Evolutionary conservation across 1,140 invertebrate species (phyloP), one percentile per base, ranked within the genome.

Genomic region (Himalopsyche phryganea): DNA sequence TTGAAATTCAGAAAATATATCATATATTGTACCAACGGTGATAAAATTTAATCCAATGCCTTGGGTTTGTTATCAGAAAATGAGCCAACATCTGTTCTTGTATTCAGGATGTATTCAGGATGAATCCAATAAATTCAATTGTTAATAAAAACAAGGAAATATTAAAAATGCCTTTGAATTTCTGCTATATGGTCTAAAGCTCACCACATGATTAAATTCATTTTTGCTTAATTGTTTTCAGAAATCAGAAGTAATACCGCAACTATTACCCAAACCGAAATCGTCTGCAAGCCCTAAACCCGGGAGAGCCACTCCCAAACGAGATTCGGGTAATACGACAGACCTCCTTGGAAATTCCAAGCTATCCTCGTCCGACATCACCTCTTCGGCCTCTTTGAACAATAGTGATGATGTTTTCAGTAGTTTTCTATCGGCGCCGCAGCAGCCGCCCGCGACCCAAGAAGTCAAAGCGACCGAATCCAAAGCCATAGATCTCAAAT

Each of bases 401-500:
- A 28, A 28, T 28, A 28, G 80, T 7, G 86, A 89, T 66, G 88
- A 91, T 66, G 84, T 84, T 58, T 91, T 91, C 72, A 87, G 84
- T 52, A 85, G 82, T 63, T 91, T 91, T 67, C 74, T 91, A 58
- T 90, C 87, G 42, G 88, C 85, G 33, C 78, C 84, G 33, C 78
- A 80, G 56, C 75, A 79, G 14, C 52, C 63, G 42, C 60, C 66
- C 35, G 70, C 65, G 47, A 67, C 69, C 60, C 67, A 70, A 60
- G 63, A 77, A 68, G 54, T 68, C 65, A 45, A 76, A 64, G 62
- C 66, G 66, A 6, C 68, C 40, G 71, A 78, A 61, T 68, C 69
- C 62, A 62, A 55, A 45, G 74, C 74, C 67, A 70, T 74, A n/a
- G 80, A 80, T 42, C 68, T 79, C 56, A 88, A 88, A 69, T 81